A percentile compares a stretch with the other conserved stretches of the same genome.
Evolutionary conservation across 2,888 invertebrate species (phyloP).

Genomic region (Desoria tigrina): DNA sequence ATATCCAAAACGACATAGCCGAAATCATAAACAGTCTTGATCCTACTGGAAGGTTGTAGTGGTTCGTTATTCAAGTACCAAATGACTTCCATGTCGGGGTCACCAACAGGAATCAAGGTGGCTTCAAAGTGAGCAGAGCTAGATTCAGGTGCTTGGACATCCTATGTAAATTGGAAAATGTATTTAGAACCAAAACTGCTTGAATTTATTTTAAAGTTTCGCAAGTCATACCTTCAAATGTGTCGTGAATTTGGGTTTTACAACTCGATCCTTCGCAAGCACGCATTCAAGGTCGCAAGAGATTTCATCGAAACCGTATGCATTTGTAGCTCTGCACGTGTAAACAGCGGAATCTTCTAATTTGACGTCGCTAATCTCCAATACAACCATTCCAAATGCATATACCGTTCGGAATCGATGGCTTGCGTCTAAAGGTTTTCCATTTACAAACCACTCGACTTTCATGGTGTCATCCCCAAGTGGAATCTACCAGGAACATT

Average conservation of each 20-base stretch:
- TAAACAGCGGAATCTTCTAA: conserved; percentile 88
- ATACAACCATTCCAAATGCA: conserved; percentile 95
- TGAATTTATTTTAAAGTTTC: conserved; percentile 2
- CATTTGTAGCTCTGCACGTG: conserved; percentile 84
- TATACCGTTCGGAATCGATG: conserved; percentile 83
- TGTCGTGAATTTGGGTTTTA: conserved; percentile 47
- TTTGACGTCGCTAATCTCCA: conserved; percentile 92
- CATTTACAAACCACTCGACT: conserved; percentile 95
- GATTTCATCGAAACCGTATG: conserved; percentile 84
- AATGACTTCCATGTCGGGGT: conserved; percentile 89
- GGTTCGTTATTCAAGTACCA: conserved; percentile 96
- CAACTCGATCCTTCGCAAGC: conserved; percentile 27
- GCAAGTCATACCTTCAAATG: conserved; percentile 39
- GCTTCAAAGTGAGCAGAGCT: conserved; percentile 74
- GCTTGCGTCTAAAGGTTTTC: conserved; percentile 75
- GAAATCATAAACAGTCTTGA: conserved; percentile 91
- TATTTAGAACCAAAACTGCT: background rate
- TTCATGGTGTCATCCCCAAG: conserved; percentile 90
- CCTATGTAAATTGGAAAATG: background rate
- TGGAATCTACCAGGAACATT: no score
- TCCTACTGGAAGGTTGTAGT: conserved; percentile 82
- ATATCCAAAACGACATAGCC: conserved; percentile 93
- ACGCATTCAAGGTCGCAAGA: conserved; percentile 68
- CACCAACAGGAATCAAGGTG: conserved; percentile 87
- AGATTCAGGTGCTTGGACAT: conserved; percentile 7